Conservation (phyloP, 2,888 invertebrate species). For the Cephus spinipes region DNA sequence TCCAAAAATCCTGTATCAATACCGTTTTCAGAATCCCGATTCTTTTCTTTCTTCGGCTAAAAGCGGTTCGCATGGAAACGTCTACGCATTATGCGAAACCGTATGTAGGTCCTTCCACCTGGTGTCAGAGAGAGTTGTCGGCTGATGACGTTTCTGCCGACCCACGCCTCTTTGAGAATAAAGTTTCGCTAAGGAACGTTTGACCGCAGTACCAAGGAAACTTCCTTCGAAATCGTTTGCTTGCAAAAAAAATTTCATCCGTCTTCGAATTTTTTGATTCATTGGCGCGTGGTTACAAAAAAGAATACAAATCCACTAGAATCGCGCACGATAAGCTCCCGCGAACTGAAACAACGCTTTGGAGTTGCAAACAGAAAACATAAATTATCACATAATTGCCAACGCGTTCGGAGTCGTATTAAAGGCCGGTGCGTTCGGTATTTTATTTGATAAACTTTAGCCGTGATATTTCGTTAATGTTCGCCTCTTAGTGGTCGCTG, state of each 20-base stretch:
- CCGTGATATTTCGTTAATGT: constrained; percentile 4
- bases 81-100: neutral
- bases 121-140: constrained; percentile 43
- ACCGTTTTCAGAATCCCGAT: neutral
- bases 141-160: constrained; percentile 46
- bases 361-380: neutral
- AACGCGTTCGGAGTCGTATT: neutral
- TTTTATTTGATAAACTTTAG: neutral
- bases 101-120: constrained; percentile 34
- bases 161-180: constrained; percentile 37
- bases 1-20: neutral
- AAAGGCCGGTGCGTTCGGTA: neutral
- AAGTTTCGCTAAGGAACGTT: constrained; percentile 1
- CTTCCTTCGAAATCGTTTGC: constrained; percentile 24
- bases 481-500: neutral
- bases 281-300: neutral
- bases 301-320: neutral
- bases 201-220: constrained; percentile 42
- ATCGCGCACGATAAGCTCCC: neutral
- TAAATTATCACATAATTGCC: neutral
- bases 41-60: neutral
- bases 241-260: neutral
- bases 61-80: neutral
- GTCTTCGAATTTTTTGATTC: neutral
- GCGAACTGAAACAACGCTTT: neutral